These are phyloP conservation scores for Agriotes lineatus DNA, from an alignment of 2,888 invertebrate species.

Conservation along the genomic window DNA sequence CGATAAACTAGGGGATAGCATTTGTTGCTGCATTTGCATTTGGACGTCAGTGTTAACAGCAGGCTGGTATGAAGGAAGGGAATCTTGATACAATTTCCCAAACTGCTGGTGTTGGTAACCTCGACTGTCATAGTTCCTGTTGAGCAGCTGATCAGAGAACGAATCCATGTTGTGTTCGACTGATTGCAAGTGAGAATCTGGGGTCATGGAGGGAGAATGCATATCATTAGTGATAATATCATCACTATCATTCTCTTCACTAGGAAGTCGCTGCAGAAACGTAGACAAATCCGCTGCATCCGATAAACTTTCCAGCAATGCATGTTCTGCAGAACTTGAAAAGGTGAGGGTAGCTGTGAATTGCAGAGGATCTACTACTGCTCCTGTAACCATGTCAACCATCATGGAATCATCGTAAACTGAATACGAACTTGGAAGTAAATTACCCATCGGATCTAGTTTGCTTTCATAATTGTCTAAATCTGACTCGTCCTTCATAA, in stretches of 20 bases:
- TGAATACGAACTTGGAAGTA: slow-evolving; percentile 70
- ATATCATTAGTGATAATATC: slow-evolving; percentile 76
- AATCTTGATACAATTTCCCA: slow-evolving; percentile 64
- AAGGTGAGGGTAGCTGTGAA: slow-evolving; percentile 87
- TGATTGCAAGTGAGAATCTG: slow-evolving; percentile 71
- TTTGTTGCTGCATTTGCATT: slow-evolving; percentile 75
- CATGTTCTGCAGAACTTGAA: slow-evolving; percentile 81
- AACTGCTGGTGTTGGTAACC: slow-evolving; percentile 60
- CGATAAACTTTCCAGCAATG: slow-evolving; percentile 81
- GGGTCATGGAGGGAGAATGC: slow-evolving; percentile 80
- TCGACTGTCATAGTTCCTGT: slow-evolving; percentile 58
- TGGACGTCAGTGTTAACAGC: slow-evolving; percentile 69
- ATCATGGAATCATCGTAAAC: slow-evolving; percentile 86
- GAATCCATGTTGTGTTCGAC: slow-evolving; percentile 75
- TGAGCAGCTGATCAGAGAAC: slow-evolving; percentile 81
- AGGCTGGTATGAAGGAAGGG: slow-evolving; percentile 62
- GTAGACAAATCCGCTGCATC: slow-evolving; percentile 84
- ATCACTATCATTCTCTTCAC: slow-evolving; percentile 72
- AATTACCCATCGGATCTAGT: slow-evolving; percentile 76
- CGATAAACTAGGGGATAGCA: slow-evolving; percentile 69
- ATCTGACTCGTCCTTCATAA: slow-evolving; percentile 85
- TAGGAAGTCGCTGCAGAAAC: slow-evolving; percentile 79
- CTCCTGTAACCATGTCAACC: slow-evolving; percentile 83
- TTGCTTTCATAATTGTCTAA: slow-evolving; percentile 79
- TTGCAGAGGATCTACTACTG: slow-evolving; percentile 84